Base-by-base conservation (phyloP, 2,888 invertebrate species). In the Phlogophora meticulosa region DNA sequence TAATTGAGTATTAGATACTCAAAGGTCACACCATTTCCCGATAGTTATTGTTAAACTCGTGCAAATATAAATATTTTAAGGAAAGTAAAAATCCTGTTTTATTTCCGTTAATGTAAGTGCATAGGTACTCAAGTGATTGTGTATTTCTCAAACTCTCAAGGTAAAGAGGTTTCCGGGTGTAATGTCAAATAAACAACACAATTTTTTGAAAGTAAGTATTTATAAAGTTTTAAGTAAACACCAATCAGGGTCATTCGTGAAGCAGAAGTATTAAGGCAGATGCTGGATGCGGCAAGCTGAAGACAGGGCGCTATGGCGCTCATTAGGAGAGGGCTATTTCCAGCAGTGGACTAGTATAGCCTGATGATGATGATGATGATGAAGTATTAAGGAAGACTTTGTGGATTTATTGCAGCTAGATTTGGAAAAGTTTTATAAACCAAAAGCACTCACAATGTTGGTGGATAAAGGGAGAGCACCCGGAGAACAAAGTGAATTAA, bases 101-200 rank as follows among this genome's bases (percentile, higher is more conserved):
- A 4, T 43, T 62, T 22, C 15, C 32, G 11, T 42, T 61, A 3
- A 49, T 62, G 61, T 22, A 32, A 49, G 42, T 61, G 13, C n/a
- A 11, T 49, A n/a, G n/a, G n/a, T n/a, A n/a, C n/a, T 28, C 28
- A 62, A 49, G 61, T 42, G 48, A 60, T 36, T 49, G 63, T 72
- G 22, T 61, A 5, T 34, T 20, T 60, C 36, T 72, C 62, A 72
- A 62, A 42, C 20, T 60, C 36, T 72, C 62, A 72, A 62, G 49
- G 48, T 4, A 15, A 71, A 24, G 36, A 9, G 4, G 11, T 17
- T 51, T 72, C 63, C 22, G 48, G 34, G 38, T 43, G 49, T 32
- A 0, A 10, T 7, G n/a, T 51, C 5, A 43, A 42, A 38, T 20
- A 22, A 55, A 17, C 20, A 43, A 58, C 22, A 22, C 4, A 28